phyloP scores from a whole-genome alignment of 2,113 vertebrate genomes.

The Panurus biarmicus region DNA sequence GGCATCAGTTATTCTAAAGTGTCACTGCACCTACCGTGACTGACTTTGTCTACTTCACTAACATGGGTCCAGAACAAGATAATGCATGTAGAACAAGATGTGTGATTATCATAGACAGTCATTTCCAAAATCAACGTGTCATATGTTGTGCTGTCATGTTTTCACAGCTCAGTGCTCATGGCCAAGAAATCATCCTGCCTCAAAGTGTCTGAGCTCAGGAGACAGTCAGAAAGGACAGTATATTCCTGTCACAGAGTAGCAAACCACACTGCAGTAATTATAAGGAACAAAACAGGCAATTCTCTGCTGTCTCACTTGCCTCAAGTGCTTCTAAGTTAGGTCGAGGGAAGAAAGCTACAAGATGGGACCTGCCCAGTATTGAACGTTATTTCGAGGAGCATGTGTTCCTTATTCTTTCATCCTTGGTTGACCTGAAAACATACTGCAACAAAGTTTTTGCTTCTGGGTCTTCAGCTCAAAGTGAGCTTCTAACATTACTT shows the following conservation, averaged over 20 bases:
- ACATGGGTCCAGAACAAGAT: background rate
- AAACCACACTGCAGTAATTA: background rate
- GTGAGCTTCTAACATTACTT: background rate
- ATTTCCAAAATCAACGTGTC: background rate
- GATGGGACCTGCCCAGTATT: background rate
- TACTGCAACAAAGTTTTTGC: background rate
- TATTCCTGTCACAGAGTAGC: background rate
- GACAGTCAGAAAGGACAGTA: background rate
- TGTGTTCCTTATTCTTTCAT: conserved; percentile 7
- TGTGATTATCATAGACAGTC: background rate
- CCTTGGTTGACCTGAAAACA: background rate
- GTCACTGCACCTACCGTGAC: background rate
- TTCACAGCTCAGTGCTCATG: background rate
- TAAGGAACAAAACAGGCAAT: background rate
- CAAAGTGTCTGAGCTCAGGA: background rate
- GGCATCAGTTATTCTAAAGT: background rate
- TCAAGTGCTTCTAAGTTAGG: background rate
- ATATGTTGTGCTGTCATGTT: background rate
- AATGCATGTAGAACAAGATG: background rate
- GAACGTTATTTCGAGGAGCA: background rate
- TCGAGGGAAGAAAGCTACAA: background rate
- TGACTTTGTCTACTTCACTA: background rate
- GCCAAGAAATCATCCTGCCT: background rate
- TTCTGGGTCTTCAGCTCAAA: conserved; percentile 20
- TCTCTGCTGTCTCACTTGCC: background rate